phyloP scores from a whole-genome alignment of 2,888 invertebrate species.

The Lycophotia porphyrea region DNA sequence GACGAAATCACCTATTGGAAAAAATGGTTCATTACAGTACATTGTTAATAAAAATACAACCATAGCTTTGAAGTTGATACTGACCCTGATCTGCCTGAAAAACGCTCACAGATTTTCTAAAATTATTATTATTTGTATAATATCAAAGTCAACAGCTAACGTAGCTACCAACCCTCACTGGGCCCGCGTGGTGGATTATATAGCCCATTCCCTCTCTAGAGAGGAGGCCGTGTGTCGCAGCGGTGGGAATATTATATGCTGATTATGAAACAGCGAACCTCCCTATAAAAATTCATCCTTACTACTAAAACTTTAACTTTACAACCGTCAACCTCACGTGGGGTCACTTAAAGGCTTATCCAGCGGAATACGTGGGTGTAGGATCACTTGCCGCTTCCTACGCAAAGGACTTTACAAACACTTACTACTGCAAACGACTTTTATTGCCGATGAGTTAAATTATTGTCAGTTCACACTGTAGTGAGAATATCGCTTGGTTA shows the following conservation, averaged over 20 bases:
- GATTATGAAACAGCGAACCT: neutral
- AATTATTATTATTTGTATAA: neutral
- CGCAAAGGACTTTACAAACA: slow-evolving; percentile 47
- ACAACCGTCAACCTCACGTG: slow-evolving; percentile 3
- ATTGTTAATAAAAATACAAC: neutral
- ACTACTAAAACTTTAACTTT: neutral
- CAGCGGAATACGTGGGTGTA: slow-evolving; percentile 30
- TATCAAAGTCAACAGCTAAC: neutral
- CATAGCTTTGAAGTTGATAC: neutral
- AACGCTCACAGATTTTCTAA: neutral
- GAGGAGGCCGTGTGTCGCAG: no score
- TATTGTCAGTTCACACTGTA: slow-evolving; percentile 19
- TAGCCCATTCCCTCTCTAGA: no score
- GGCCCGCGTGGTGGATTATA: no score
- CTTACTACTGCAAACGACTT: slow-evolving; percentile 53
- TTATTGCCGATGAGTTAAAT: slow-evolving; percentile 13
- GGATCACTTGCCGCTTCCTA: slow-evolving; percentile 46
- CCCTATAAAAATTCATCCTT: neutral
- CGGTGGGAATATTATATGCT: no score
- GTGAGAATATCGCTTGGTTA: neutral
- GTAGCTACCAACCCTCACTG: no score
- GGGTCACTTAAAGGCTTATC: slow-evolving; percentile 19
- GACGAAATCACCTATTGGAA: neutral
- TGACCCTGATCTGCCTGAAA: neutral
- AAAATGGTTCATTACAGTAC: no score